Base-by-base conservation (phyloP, 2,113 vertebrate genomes). In the Hippocampus mohnikei region DNA sequence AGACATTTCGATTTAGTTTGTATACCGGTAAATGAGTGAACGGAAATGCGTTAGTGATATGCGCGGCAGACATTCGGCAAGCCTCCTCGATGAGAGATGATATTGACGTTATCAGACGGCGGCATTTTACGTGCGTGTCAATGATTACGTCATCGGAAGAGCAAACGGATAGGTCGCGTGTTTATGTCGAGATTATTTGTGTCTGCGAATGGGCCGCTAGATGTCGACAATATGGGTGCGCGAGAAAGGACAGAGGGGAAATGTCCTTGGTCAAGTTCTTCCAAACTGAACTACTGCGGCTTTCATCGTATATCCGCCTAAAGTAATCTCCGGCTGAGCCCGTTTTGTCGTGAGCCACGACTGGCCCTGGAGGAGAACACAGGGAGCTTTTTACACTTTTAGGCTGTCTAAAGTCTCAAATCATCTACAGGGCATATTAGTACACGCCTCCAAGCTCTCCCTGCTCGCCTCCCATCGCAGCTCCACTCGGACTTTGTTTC, bases 401-500 rank as follows among this genome's bases (percentile, higher is more conserved):
- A 60, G 58, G 15, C 27, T 20, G 77, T 82, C 77, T 78, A 29
- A 79, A 78, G 79, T 74, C 74, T 86, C 84, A 65, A 88, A 89
- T 89, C 81, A 84, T 84, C 84, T 85, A 81, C 65, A 63, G 87
- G 82, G 82, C 76, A 82, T 88, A 60, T 63, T 75, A 75, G 65
- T 59, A 76, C 75, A 81, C 71, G 69, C 75, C 74, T 79, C 41
- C 67, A 2, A 59, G 56, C 5, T 62, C 72, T 65, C 18, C 68
- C 65, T 23, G 46, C 60, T 33, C 16, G 8, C 12, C 37, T 48
- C 15, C 61, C 62, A 41, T 52, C 41, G 33, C 53, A 67, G 40
- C 65, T 79, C 66, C 48, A 33, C 40, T 50, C 64, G 67, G 8
- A 42, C 33, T 74, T 56, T 74, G 41, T 69, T 67, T 77, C 73